Base-by-base conservation (phyloP, 2,888 invertebrate species). In the Homarus gammarus region DNA sequence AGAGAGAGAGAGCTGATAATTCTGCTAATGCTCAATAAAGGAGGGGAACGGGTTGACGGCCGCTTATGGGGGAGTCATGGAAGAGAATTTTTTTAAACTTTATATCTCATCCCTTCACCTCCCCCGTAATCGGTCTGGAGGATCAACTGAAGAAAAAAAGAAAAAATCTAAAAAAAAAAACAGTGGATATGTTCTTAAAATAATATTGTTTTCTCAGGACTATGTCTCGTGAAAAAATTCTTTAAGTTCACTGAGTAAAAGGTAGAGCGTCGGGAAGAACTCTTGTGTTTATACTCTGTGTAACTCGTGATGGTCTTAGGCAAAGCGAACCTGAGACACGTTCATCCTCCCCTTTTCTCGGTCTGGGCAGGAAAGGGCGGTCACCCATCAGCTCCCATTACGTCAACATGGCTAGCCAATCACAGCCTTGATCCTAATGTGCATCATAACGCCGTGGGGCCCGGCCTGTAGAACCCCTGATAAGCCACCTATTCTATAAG, bases 391-490 rank as follows among this genome's bases (percentile, higher is more conserved):
- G 22, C 44, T n/a, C 44, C n/a, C 38, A 73, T 38, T 38, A 73
- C 73, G 73, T 73, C 73, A 73, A 3, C 6, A 40, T 38, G 38
- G 38, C 40, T 27, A 73, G 73, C 73, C 73, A 73, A 73, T 73
- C 73, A 73, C 56, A 56, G 56, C 56, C 56, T 18, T 56, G 56
- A 56, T 56, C 27, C n/a, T 64, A 64, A 64, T n/a, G 64, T 27
- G 0, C 64, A 10, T 64, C 64, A 27, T 64, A 27, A 56, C 12
- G 56, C 22, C 3, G 3, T 56, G 22, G n/a, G n/a, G 0, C 1
- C 22, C 56, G 10, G 51, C 44, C 49, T 38, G 0, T 38, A 38
- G 3, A 56, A 56, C 12, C 18, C 3, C 40, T 22, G 2, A 18
- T 40, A 38, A 38, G 40, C 73, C 40, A 38, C n/a, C 73, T 18